phyloP scores from a whole-genome alignment of 2,113 vertebrate genomes.

The Lagopus muta region DNA sequence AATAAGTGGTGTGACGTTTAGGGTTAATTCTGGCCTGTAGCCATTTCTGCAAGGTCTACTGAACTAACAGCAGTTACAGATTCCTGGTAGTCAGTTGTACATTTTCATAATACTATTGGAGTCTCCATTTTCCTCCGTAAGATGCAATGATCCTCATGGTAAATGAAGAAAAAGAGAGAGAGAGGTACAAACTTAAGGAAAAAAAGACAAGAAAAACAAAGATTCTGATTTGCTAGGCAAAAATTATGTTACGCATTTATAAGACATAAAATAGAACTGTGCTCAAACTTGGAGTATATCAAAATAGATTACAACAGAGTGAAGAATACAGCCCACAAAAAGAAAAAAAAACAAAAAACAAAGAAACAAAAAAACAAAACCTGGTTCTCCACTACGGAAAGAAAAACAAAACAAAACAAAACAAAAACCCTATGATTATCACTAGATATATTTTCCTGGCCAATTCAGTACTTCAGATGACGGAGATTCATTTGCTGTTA shows the following conservation, averaged over 20 bases:
- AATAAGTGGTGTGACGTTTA: not conserved
- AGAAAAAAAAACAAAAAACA: not conserved
- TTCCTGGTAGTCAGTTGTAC: not conserved
- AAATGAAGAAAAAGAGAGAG: not conserved
- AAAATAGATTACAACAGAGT: not conserved
- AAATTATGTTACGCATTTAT: not conserved
- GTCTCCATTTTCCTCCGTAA: not conserved
- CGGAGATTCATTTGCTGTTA: not conserved
- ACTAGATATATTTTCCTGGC: not conserved
- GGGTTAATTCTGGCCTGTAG: not conserved
- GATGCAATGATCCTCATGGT: not conserved
- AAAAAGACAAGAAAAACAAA: not conserved
- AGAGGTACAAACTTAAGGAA: not conserved
- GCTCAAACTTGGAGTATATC: not conserved
- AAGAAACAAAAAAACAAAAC: not conserved
- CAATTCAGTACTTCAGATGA: not conserved
- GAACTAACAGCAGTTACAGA: not conserved
- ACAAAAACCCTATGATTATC: not conserved
- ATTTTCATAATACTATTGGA: not conserved
- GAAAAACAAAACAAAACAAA: not conserved
- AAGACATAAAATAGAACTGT: not conserved
- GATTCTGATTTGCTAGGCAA: not conserved
- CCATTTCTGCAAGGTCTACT: not conserved
- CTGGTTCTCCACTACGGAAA: not conserved
- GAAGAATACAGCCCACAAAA: not conserved